Conservation (phyloP, 2,888 invertebrate genomes). For the Dolomedes plantarius region DNA sequence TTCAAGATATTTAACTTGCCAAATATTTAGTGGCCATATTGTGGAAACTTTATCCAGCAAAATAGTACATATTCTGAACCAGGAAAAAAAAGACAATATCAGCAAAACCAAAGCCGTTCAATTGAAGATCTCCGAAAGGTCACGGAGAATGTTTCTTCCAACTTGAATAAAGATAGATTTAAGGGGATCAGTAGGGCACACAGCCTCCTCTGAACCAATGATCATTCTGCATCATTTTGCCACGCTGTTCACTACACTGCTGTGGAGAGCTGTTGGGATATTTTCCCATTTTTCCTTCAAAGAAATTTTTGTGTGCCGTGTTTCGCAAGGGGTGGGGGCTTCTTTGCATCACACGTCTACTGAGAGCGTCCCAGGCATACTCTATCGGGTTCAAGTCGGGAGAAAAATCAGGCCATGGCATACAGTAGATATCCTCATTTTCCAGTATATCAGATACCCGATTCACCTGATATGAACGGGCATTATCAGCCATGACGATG, state of each 20-base stretch:
- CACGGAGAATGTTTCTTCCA: background rate
- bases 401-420: background rate
- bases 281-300: background rate
- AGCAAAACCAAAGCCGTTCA: background rate
- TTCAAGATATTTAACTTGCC: no score
- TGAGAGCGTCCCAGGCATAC: background rate
- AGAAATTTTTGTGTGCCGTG: background rate
- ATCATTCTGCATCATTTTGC: background rate
- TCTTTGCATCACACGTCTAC: background rate
- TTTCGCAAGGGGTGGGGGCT: background rate
- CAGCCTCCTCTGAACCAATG: background rate
- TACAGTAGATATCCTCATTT: slow-evolving; percentile 5
- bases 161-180: background rate
- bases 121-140: slow-evolving; percentile 13
- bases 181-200: background rate
- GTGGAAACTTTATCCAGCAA: slow-evolving; percentile 6
- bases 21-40: background rate
- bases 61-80: background rate
- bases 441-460: background rate
- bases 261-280: background rate
- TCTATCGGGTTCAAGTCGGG: background rate
- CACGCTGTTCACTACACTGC: slow-evolving; percentile 10
- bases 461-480: background rate
- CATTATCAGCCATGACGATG: background rate
- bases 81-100: background rate